Evolutionary conservation across 1,140 invertebrate genomes (phyloP), one percentile per base, ranked within the genome.

Genomic region (Bemisia tabaci): DNA sequence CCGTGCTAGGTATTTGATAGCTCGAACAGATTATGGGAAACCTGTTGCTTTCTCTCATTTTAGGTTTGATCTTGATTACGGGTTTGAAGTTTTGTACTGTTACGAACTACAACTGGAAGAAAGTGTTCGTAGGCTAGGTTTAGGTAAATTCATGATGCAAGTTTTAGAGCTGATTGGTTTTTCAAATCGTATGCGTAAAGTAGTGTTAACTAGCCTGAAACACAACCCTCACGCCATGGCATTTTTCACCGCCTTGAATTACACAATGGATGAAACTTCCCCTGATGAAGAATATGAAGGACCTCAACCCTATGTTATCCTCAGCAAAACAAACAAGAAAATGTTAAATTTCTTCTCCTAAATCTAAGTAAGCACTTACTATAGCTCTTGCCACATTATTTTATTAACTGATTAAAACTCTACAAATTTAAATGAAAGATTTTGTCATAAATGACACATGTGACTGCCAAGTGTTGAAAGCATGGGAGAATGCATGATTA

Each of bases 71-170:
- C 77, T 91, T 70, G 91, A 93, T 74, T 81, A 86, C 74, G 86
- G 83, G 0, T 77, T 84, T 39, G 84, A 88, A 78, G 89, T 93
- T 33, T 74, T 92, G 11, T 93, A 93, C 75, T 91, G 89, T 76
- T 94, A 94, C 78, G 91, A 94, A 79, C 80, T 94, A 71, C 91
- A 94, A 77, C 78, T 94, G 65, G 84, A 88, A 72, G 71, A 80
- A 58, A 73, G 76, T 21, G 80, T 81, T 60, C 82, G 85, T 67
- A 77, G 86, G 62, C 86, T 87, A 79, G 89, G 90, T 17, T 77
- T 94, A 60, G 91, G 91, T 2, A 86, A 86, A 73, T 91, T 90
- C 75, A 83, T 94, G 75, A 86, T 92, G 84, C 81, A 85, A 74
- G 81, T 85, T 60, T 73, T 93, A 27, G 90, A 92, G 76, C 77